Base-by-base conservation (phyloP, 2,113 vertebrate genomes). In the Ageneiosus marmoratus region DNA sequence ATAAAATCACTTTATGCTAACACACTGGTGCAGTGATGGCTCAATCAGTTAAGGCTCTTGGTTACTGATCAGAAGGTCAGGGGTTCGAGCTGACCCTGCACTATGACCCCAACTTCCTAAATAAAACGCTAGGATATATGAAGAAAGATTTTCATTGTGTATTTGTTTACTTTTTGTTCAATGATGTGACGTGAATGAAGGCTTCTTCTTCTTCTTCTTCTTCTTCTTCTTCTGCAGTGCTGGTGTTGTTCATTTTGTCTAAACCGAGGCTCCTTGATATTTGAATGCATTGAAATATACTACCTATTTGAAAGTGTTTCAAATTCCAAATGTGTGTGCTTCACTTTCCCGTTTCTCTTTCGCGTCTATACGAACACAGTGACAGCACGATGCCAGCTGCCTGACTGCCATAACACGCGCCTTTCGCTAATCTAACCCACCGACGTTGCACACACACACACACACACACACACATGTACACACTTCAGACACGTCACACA, bases 401-500 rank as follows among this genome's bases (percentile, higher is more conserved):
- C 84, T 92, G 92, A 93, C 75, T 93, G 91, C 90, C 13, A 27
- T 27, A n/a, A 74, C 89, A 88, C 88, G 89, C 90, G 92, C 90
- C 91, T 93, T 91, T 89, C 87, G 87, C 89, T 94, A 94, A 94
- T 95, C 94, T 94, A 91, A 93, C 89, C 90, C 90, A 90, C 88
- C 91, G 91, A 92, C 48, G 37, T 60, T 2, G 11, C 24, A 2
- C 77, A 12, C 56, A 79, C n/a, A n/a, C n/a, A n/a, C n/a, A n/a
- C n/a, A n/a, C n/a, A n/a, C n/a, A n/a, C n/a, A n/a, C n/a, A n/a
- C n/a, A n/a, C n/a, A n/a, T n/a, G n/a, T n/a, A n/a, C n/a, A n/a
- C 80, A 56, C 67, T 32, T 53, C 58, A 63, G 56, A 82, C 46
- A 41, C 53, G 65, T 77, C 70, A 58, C 79, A 79, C 60, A 84